Evolutionary conservation across 2,888 invertebrate genomes (phyloP), one percentile per base, ranked within the genome.

Genomic region (Polylopha cassiicola): DNA sequence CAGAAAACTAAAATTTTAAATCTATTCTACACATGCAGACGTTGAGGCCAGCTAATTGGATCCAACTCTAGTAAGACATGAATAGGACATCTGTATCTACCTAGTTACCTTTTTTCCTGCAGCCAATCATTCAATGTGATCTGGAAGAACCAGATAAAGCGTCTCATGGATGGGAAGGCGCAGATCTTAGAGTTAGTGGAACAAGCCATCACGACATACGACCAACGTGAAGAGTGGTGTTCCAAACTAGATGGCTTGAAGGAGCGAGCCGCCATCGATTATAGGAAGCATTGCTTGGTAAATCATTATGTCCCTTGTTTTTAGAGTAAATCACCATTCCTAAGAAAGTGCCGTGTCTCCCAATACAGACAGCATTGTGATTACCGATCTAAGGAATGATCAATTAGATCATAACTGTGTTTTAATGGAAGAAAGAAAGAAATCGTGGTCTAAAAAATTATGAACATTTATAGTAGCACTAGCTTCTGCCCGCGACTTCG

Each of bases 131-230:
- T 96, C 73, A 96, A 96, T 69, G 86, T 88, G 3, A 86, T 93
- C 45, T 95, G 95, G 90, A 90, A 92, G 62, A 90, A 90, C 55
- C 87, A 95, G 60, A 89, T 93, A 21, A 89, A 89, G 28, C 90
- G 93, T 37, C 86, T 95, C 31, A 91, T 91, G 62, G 88, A 89
- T 21, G 93, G 95, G 1, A 95, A 96, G 61, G 91, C 91, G 44
- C 89, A 92, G 58, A 94, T 95, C 65, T 89, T 93, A 52, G 95
- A 95, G 60, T 78, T 95, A 39, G 93, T 97, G 44, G 96, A 97
- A 56, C 93, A 94, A 55, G 94, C 96, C 0, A 96, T 95, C 11
- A 84, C 92, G 22, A 94, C 96, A 1, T 97, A 95, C 62, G 95
- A 96, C 74, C 94, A 95, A 72, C 87, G 96, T 44, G 95, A 92